Percentiles rank a stretch among this genome's conserved stretches.
These are phyloP conservation scores for Hemistola chrysoprasaria DNA, from an alignment of 2,888 invertebrate species.

Conservation along the genomic window DNA sequence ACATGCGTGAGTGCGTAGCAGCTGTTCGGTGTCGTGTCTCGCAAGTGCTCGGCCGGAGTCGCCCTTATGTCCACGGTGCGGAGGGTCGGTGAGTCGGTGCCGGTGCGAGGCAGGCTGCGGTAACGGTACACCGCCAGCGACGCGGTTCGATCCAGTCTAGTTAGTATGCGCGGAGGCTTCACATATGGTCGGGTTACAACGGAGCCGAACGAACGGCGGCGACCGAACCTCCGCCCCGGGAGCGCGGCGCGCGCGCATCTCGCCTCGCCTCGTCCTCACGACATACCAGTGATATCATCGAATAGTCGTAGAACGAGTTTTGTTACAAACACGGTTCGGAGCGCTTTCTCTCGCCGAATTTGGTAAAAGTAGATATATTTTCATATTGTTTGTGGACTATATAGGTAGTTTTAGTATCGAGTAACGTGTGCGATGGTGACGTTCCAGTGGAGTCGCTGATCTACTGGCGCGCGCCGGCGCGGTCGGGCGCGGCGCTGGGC, in stretches of 20 bases:
- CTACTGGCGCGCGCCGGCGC: slow-evolving; percentile 98
- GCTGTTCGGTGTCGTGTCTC: slow-evolving; percentile 19
- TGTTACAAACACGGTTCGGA: slow-evolving; percentile 5
- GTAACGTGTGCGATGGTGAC: slow-evolving; percentile 3
- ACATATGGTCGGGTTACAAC: slow-evolving; percentile 1
- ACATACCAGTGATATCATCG: slow-evolving; percentile 19
- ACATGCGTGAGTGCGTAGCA: slow-evolving; percentile 16
- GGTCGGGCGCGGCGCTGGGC: slow-evolving; percentile 96
- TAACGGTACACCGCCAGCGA: slow-evolving; percentile 15
- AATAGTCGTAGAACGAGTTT: slow-evolving; percentile 17
- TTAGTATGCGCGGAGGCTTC: slow-evolving; percentile 8
- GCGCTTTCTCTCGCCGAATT: slow-evolving; percentile 11
- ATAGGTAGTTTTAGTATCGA: background rate
- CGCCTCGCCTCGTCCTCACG: slow-evolving; percentile 10
- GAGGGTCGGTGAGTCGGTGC: too few species aligned
- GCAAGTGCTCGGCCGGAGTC: background rate
- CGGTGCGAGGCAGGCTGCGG: slow-evolving; percentile 1
- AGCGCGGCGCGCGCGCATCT: background rate
- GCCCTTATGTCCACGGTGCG: too few species aligned
- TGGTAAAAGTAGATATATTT: background rate
- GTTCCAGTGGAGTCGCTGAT: slow-evolving; percentile 95
- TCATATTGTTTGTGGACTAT: background rate
- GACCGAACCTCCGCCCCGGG: background rate
- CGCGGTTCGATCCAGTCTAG: slow-evolving; percentile 18
- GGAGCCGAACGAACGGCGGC: background rate